Evolutionary conservation across 2,797 vertebrate species (phyloP), one percentile per base, ranked within the genome.

Genomic region (Bucorvus abyssinicus): DNA sequence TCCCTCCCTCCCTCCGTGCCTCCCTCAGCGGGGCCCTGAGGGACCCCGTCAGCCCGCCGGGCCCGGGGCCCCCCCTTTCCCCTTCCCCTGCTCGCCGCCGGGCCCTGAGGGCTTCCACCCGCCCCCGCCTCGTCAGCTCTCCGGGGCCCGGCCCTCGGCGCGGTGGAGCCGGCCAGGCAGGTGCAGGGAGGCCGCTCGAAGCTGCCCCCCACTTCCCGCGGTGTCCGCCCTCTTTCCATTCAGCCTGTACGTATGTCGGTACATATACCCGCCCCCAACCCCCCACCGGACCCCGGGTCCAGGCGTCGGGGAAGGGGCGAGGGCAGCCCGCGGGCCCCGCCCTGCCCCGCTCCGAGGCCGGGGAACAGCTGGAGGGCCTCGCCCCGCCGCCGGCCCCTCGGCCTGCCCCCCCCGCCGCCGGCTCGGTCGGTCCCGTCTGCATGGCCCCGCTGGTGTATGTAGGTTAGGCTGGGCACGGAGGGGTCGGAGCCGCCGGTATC

Each of bases 401-500:
- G n/a, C 47, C 47, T 22, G 19, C 3, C 49, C 45, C 82, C 17
- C 71, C 56, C 18, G 14, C 13, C 44, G 27, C 60, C 9, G 22
- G 30, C 42, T 21, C 20, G 21, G 38, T 13, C 16, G 40, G 40
- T 8, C 30, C 27, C 27, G 40, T 49, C 47, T 2, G 30, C 19
- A 10, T 12, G 59, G 36, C 29, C 34, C 65, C 15, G 5, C 24
- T 4, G 4, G 29, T 9, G 50, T 7, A 18, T 22, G 40, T 60
- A 11, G 86, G 68, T 40, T 45, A 34, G 30, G 32, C 23, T n/a
- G n/a, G n/a, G n/a, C n/a, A 14, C 1, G 73, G 67, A 29, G 74
- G 20, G 1, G 38, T 9, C 2, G 50, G 44, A 65, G 50, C 16
- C 44, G 0, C 3, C 11, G 61, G 0, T 14, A 7, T 26, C 24